Base-by-base conservation (phyloP, 2,888 invertebrate species). In the Cacoxenus indagator region DNA sequence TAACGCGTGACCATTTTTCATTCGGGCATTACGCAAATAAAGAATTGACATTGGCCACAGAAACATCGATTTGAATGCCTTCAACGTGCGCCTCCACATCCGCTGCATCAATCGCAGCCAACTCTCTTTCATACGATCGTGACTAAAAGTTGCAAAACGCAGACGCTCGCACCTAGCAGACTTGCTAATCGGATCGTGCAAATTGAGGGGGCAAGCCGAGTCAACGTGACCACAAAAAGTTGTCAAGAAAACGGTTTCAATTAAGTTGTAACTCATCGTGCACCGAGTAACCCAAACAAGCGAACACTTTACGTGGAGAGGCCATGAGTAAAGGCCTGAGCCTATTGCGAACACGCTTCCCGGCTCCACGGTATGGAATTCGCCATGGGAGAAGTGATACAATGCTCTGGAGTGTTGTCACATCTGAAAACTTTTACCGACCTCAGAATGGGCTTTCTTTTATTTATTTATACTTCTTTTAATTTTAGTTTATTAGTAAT, bases 1-100 rank as follows among this genome's bases (percentile, higher is more conserved):
- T 84, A 85, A 84, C 86, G 84, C 86, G 81, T 84, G 77, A 76
- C 84, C 82, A 84, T 84, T 76, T 85, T 82, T 79, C 79, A 78
- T 71, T 68, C 66, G 73, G 66, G 74, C 76, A 80, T 80, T 81
- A 83, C 72, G 75, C 71, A 74, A 75, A 78, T 77, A 75, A 75
- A 78, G 77, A 77, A 81, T 73, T 81, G 80, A 84, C 57, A 26
- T 37, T 31, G 45, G 55, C 61, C 70, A 71, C 57, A 22, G 67
- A 45, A 66, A 57, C 27, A 17, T 8, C 37, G 37, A 37, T 37
- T 37, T 37, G 37, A 37, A 2, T 14, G 37, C 9, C n/a, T n/a
- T n/a, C n/a, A n/a, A n/a, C n/a, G n/a, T n/a, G n/a, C n/a, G n/a
- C n/a, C n/a, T n/a, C n/a, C n/a, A n/a, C n/a, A n/a, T 45, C 46